Conservation (phyloP, 2,113 vertebrate genomes). For the Macrotus californicus region DNA sequence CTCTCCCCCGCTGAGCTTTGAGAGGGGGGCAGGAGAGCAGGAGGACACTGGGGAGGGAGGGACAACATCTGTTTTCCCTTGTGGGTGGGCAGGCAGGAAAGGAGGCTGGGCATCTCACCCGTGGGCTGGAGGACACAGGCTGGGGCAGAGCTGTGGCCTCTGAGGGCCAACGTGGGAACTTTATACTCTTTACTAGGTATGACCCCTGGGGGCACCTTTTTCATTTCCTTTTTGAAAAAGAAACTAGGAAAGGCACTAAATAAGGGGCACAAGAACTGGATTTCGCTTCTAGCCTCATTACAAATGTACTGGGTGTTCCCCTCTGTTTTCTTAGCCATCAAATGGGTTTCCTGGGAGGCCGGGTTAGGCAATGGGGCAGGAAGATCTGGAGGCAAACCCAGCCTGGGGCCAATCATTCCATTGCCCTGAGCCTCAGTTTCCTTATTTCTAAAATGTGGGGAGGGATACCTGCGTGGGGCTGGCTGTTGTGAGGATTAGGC, state of each 20-base stretch:
- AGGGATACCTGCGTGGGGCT: neutral
- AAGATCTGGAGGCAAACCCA: neutral
- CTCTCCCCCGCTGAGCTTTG: neutral
- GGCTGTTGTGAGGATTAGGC: neutral
- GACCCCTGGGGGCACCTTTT: neutral
- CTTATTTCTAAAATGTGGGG: neutral
- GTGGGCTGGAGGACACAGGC: neutral
- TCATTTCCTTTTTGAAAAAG: neutral
- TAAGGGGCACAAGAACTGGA: neutral
- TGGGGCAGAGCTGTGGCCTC: neutral
- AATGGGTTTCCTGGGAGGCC: neutral
- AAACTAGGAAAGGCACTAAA: neutral
- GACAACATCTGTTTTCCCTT: neutral
- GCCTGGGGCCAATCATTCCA: neutral
- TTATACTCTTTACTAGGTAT: neutral
- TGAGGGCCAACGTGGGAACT: rapidly evolving
- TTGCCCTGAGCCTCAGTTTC: neutral
- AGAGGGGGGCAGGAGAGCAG: neutral
- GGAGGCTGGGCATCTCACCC: rapidly evolving
- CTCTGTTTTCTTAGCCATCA: neutral
- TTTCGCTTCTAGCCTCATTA: neutral
- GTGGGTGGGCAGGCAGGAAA: neutral
- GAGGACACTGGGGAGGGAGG: neutral
- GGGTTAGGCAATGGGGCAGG: neutral
- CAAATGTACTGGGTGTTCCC: neutral